phyloP scores from a whole-genome alignment of 1,140 invertebrate species.

The Macrosteles quadrilineatus region DNA sequence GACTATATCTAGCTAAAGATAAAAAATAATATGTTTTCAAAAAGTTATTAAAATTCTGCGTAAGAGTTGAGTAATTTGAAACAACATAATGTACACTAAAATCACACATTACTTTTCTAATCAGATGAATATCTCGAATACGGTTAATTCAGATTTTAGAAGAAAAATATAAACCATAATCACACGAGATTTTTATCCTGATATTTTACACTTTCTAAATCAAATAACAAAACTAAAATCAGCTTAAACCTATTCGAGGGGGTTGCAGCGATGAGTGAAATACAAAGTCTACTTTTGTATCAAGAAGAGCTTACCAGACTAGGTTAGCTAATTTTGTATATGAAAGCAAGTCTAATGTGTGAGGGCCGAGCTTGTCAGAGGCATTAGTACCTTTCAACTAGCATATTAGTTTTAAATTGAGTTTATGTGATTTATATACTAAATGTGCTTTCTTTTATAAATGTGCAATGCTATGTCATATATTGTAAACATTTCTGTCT shows the following conservation, averaged over 20 bases:
- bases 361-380: not conserved
- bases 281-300: constrained; percentile 14
- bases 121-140: too few relatives aligned
- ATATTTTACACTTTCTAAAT: not conserved
- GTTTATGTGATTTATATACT: not conserved
- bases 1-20: not conserved
- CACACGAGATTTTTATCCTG: not conserved
- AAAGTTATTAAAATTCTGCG: not conserved
- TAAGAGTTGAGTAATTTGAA: not conserved
- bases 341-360: not conserved
- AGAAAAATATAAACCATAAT: not conserved
- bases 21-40: not conserved
- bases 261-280: not conserved
- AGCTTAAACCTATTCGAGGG: not conserved
- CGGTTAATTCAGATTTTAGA: too few relatives aligned
- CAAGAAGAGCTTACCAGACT: not conserved
- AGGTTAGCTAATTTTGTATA: constrained; percentile 6
- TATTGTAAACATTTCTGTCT: constrained; percentile 25
- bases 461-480: constrained; percentile 21
- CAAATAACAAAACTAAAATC: not conserved
- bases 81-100: not conserved
- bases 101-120: too few relatives aligned
- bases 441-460: constrained; percentile 26
- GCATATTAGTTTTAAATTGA: constrained; percentile 5
- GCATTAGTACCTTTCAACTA: not conserved